These are phyloP conservation scores for Brachypodius melanocephalos DNA, from an alignment of 2,113 vertebrate genomes.

Conservation along the genomic window DNA sequence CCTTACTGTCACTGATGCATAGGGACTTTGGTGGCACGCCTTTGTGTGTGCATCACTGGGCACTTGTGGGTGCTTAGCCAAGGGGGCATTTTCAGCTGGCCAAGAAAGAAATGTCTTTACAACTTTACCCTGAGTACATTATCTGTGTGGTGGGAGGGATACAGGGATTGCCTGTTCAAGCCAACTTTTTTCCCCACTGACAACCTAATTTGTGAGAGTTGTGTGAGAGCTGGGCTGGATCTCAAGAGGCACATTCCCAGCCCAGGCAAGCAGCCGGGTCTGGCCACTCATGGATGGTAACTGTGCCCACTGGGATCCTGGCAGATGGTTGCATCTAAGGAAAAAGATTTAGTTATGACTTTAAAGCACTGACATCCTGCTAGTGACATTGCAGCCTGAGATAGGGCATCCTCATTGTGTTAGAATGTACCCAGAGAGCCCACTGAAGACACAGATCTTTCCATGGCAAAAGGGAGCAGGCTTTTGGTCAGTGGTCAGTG, in stretches of 20 bases:
- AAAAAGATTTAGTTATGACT: neutral
- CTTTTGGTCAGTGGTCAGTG: neutral
- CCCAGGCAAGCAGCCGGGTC: rapidly evolving
- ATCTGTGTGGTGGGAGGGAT: neutral
- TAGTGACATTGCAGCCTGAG: neutral
- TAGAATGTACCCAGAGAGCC: neutral
- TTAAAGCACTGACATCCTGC: neutral
- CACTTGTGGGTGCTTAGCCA: neutral
- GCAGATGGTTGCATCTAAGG: neutral
- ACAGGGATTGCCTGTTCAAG: neutral
- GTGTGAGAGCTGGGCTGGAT: rapidly evolving
- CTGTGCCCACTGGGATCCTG: neutral
- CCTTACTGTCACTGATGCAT: neutral
- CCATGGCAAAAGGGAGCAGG: neutral
- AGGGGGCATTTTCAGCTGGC: neutral
- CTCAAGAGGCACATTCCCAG: neutral
- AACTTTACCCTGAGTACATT: too few relatives aligned
- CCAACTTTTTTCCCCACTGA: neutral
- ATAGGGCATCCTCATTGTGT: neutral
- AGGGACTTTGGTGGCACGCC: neutral
- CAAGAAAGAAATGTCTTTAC: neutral
- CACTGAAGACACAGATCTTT: neutral
- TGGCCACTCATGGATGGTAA: rapidly evolving
- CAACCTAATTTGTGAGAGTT: neutral
- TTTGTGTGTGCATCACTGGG: neutral